Percentiles rank a stretch among this genome's conserved stretches.
These are phyloP conservation scores for Tachina lurida DNA, from an alignment of 2,888 invertebrate genomes.

Conservation along the genomic window DNA sequence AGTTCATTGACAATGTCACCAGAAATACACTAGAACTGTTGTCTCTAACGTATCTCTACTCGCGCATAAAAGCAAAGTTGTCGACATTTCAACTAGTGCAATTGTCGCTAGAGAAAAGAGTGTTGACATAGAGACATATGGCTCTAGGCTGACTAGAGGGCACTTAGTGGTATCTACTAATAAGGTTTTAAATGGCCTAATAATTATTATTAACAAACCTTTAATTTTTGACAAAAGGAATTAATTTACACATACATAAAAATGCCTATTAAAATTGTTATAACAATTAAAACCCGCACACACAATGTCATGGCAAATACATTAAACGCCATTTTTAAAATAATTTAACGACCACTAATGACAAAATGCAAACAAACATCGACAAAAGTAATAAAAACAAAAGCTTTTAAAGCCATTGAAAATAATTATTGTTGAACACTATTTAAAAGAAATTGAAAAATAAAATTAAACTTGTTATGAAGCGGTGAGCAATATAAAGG, in stretches of 20 bases:
- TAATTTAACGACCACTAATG: conserved; percentile 41
- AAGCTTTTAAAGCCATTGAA: conserved; percentile 27
- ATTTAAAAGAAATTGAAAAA: conserved; percentile 53
- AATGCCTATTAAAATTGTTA: conserved; percentile 16
- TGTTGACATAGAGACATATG: too few species aligned
- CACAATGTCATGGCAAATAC: conserved; percentile 12
- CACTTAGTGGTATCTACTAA: too few species aligned
- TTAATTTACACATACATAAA: conserved; percentile 26
- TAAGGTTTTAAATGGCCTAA: conserved; percentile 18
- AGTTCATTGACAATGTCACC: too few species aligned
- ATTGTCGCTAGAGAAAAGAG: too few species aligned
- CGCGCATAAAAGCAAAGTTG: too few species aligned
- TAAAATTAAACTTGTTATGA: conserved; percentile 21
- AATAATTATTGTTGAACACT: conserved; percentile 49
- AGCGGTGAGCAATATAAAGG: not conserved
- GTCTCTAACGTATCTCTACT: too few species aligned
- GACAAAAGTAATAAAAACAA: conserved; percentile 38
- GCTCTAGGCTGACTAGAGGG: too few species aligned
- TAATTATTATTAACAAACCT: conserved; percentile 20
- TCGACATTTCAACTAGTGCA: too few species aligned
- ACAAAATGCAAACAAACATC: conserved; percentile 14
- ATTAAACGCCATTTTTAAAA: conserved; percentile 53
- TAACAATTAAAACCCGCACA: conserved; percentile 39
- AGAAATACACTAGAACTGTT: too few species aligned
- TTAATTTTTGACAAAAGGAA: conserved; percentile 38